Percentiles rank a stretch among this genome's conserved stretches.
phyloP scores from a whole-genome alignment of 2,113 vertebrate genomes.

The Carlito syrichta region DNA sequence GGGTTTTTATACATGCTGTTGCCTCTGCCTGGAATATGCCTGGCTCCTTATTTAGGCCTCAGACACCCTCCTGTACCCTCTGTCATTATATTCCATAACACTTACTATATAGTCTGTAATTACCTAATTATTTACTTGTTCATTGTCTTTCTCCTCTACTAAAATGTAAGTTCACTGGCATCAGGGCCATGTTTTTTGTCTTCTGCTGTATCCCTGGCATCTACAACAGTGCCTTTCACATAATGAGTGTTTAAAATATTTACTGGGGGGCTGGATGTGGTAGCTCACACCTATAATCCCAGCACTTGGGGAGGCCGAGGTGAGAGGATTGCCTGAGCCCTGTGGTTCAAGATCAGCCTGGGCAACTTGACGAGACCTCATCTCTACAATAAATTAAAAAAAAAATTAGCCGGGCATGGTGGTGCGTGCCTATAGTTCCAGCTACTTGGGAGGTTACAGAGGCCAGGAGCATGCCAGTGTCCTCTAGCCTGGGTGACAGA shows the following conservation, averaged over 20 bases:
- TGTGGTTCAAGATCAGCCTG: no score
- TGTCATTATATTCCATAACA: background rate
- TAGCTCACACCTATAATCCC: no score
- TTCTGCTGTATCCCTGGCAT: background rate
- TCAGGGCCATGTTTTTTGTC: background rate
- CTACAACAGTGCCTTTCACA: background rate
- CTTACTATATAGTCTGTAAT: background rate
- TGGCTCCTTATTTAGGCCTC: background rate
- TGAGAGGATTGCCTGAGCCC: no score
- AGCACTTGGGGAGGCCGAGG: no score
- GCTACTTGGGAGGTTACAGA: no score
- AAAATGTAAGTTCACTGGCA: background rate
- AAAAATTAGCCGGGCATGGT: no score
- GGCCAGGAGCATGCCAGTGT: no score
- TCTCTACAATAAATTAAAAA: no score
- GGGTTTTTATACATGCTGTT: background rate
- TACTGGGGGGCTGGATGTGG: no score
- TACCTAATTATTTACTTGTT: background rate
- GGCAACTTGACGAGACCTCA: no score
- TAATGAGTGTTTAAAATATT: background rate
- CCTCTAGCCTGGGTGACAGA: no score
- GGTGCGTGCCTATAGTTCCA: no score
- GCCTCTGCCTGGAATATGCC: background rate
- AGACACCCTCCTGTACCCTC: background rate
- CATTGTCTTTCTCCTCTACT: background rate